Conservation (phyloP, 2,888 invertebrate genomes). For the Embidobia sp. region DNA sequence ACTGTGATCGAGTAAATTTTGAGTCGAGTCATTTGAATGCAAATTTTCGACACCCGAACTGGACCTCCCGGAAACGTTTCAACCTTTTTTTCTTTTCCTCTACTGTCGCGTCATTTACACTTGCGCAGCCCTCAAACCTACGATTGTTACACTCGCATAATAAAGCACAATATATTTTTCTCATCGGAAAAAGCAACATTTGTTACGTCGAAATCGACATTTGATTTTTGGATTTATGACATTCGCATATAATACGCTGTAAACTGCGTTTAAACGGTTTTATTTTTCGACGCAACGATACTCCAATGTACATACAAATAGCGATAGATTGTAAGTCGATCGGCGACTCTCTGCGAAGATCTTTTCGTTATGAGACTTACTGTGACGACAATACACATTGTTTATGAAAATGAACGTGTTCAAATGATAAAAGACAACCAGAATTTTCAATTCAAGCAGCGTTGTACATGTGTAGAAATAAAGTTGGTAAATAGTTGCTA, state of each 20-base stretch:
- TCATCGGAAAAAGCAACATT: slow-evolving; percentile 17
- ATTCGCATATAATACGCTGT: slow-evolving; percentile 8
- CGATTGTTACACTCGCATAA: slow-evolving; percentile 31
- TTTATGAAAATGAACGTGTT: not conserved
- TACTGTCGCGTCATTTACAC: slow-evolving; percentile 19
- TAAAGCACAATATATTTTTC: slow-evolving; percentile 29
- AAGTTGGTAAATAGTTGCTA: too few relatives aligned
- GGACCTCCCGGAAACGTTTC: slow-evolving; percentile 14
- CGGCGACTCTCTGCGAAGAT: too few relatives aligned
- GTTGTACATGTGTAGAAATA: too few relatives aligned
- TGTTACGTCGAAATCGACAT: slow-evolving; percentile 29
- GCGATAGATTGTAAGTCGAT: slow-evolving; percentile 20
- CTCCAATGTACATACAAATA: slow-evolving; percentile 32
- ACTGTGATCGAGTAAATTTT: too few relatives aligned
- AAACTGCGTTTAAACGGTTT: not conserved
- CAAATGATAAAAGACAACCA: not conserved
- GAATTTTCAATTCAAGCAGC: too few relatives aligned
- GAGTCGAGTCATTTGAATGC: too few relatives aligned
- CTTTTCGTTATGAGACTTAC: not conserved
- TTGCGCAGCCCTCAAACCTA: slow-evolving; percentile 14
- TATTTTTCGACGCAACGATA: slow-evolving; percentile 3
- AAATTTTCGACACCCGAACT: slow-evolving; percentile 15
- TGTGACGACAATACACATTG: too few relatives aligned
- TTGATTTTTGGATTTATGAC: slow-evolving; percentile 23
- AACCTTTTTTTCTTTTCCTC: slow-evolving; percentile 4